These are phyloP conservation scores for Gymnoscopelus braueri DNA, from an alignment of 2,797 vertebrate genomes.

Conservation along the genomic window DNA sequence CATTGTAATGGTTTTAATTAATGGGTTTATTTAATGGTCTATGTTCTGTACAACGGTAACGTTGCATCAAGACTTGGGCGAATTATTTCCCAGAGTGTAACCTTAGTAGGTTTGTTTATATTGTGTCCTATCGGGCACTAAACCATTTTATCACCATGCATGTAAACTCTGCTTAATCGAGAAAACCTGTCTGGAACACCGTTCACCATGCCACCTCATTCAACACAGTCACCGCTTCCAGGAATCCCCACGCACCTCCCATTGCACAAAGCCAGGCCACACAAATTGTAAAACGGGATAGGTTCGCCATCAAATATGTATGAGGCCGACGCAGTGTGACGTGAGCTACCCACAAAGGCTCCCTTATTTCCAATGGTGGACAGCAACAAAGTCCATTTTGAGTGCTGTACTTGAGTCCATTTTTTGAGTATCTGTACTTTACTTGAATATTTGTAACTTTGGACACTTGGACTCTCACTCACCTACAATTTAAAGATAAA, in stretches of 20 bases:
- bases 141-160: constrained; percentile 6
- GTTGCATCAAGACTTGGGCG: too few species aligned
- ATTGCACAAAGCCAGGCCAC: too few species aligned
- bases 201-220: constrained; percentile 6
- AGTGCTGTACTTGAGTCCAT: too few species aligned
- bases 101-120: background rate
- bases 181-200: background rate
- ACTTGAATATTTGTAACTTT: too few species aligned
- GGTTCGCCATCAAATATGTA: constrained; percentile 63
- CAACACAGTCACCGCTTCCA: background rate
- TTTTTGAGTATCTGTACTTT: too few species aligned
- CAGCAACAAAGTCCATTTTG: too few species aligned
- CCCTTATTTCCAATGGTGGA: constrained; percentile 16
- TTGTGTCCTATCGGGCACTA: background rate
- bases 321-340: constrained; percentile 6
- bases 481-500: too few species aligned
- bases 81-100: background rate
- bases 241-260: background rate
- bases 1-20: too few species aligned
- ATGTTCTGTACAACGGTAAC: too few species aligned
- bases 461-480: too few species aligned
- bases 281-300: constrained; percentile 39
- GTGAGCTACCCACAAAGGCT: constrained; percentile 12
- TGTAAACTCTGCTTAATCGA: background rate
- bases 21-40: background rate